phyloP scores from a whole-genome alignment of 2,113 vertebrate species.

The Diadophis punctatus region DNA sequence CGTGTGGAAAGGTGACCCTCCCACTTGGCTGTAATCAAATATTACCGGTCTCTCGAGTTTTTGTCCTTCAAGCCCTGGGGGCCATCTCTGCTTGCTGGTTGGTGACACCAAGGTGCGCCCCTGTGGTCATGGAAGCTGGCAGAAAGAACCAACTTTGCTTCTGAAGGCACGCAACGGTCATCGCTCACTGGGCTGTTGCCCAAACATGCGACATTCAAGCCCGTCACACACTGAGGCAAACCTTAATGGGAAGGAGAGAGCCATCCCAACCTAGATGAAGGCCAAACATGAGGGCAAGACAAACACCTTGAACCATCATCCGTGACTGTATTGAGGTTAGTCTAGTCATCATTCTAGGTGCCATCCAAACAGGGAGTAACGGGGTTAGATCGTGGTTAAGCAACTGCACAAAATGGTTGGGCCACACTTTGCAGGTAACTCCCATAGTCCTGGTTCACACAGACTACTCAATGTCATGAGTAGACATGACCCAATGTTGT shows the following conservation, averaged over 20 bases:
- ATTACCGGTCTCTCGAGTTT: neutral
- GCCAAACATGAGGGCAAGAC: neutral
- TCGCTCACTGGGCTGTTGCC: neutral
- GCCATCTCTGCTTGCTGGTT: neutral
- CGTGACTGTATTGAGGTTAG: neutral
- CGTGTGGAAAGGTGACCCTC: neutral
- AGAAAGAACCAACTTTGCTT: neutral
- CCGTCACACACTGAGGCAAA: neutral
- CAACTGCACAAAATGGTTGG: neutral
- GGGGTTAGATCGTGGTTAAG: neutral
- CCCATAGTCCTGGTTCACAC: neutral
- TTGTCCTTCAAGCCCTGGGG: neutral
- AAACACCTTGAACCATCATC: neutral
- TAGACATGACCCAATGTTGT: neutral
- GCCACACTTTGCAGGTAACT: neutral
- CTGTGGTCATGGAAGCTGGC: neutral
- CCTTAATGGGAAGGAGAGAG: neutral
- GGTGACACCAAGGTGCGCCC: neutral
- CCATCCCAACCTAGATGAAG: neutral
- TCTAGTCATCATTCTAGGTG: neutral
- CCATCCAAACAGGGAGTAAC: neutral
- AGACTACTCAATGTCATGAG: neutral
- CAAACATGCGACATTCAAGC: neutral
- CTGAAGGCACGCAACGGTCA: neutral
- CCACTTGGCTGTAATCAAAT: neutral